Base-by-base conservation (phyloP, 2,797 vertebrate genomes). In the Alectoris magna region DNA sequence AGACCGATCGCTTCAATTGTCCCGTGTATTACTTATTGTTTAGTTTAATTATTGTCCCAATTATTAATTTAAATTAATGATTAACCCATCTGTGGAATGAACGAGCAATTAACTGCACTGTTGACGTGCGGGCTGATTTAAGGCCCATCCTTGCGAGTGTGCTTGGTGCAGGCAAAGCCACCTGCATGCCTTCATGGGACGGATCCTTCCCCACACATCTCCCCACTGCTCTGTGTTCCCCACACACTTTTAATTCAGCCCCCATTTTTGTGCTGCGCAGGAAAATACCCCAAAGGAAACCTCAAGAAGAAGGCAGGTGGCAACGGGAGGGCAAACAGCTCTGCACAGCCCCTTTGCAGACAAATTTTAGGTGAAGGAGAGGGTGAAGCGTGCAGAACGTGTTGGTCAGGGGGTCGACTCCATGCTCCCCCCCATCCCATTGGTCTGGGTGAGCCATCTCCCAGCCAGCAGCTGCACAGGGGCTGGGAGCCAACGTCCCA, bases 41-140 rank as follows among this genome's bases (percentile, higher is more conserved):
- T 9, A 27, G 95, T 89, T 95, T 96, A 96, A 92, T 96, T 94
- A 88, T 96, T 96, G 63, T 74, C 93, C 31, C 96, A 87, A 93
- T 95, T 95, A 95, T 91, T 92, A 95, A 95, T 95, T 94, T 76
- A 44, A 94, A 74, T 95, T 96, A 95, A 94, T 96, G 44, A 96
- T 96, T 96, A 96, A 96, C 93, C 83, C 71, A 3, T 14, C 63
- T 2, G 68, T 0, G 80, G 85, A 9, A 51, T 9, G 87, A 90
- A 82, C 1, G 80, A 67, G 91, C 93, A 63, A 88, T 96, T 93
- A 90, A 90, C 21, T 4, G 10, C 0, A 60, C 70, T 29, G 59
- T 8, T 60, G 88, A 4, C 59, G 59, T 8, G 2, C 19, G 55
- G 58, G 69, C 62, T 91, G 31, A 5, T 78, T 85, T 16, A 3